Base-by-base conservation (phyloP, 2,888 invertebrate species). In the Mythimna lalbum region DNA sequence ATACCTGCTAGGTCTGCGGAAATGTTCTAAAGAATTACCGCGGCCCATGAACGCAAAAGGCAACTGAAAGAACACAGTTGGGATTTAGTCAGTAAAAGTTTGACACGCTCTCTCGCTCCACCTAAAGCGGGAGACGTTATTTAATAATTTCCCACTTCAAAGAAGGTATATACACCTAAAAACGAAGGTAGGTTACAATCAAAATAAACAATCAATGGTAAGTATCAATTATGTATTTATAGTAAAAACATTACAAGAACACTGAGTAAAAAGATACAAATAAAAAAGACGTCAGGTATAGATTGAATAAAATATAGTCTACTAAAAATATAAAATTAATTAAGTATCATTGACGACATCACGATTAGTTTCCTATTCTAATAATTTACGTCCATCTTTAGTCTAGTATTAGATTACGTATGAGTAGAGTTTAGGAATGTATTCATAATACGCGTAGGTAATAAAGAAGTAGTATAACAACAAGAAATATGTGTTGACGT, bases 161-260 rank as follows among this genome's bases (percentile, higher is more conserved):
- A 39, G 14, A 39, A 39, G 12, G 14, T 17, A 43, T 43, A n/a
- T n/a, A 62, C 47, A 62, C 17, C 52, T 12, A 55, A 62, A 57
- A 39, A 59, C 23, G 36, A 61, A 56, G 17, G 33, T 17, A 57
- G 67, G 82, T 66, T 10, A 59, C 57, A 53, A 49, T 56, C 23
- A 70, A 83, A 83, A 79, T 69, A 84, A 82, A 82, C 63, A 84
- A 73, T 55, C 47, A 61, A 65, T 67, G 0, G 36, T 14, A 60
- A 53, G 63, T 69, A 50, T 69, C 55, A 76, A 69, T 76, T 23
- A 62, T 82, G 74, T 83, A 84, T 81, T 73, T 73, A 57, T 66
- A 53, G 27, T 63, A 56, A 59, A 64, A 66, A 43, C 63, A 68
- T 71, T 55, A 76, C 60, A 76, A 19, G 21, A 17, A n/a, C 14